Conservation (phyloP, 2,113 vertebrate genomes). For the Aythya baeri region DNA sequence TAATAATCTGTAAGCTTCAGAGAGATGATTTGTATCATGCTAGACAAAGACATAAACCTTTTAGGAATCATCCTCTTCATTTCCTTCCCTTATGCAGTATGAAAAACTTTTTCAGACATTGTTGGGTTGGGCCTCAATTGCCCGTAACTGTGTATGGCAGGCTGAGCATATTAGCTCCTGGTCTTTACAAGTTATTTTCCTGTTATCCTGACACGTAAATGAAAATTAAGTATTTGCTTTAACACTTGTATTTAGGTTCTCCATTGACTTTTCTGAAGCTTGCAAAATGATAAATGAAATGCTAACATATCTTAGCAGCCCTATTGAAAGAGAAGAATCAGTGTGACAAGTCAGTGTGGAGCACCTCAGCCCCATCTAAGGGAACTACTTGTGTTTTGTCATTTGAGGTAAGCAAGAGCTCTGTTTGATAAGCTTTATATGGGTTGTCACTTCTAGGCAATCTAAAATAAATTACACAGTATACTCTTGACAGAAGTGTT, state of each 20-base stretch:
- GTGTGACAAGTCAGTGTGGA: background rate
- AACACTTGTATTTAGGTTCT: background rate
- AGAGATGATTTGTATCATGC: background rate
- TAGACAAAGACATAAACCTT: background rate
- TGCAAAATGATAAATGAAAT: constrained; percentile 26
- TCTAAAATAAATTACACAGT: constrained; percentile 47
- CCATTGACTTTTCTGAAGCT: background rate
- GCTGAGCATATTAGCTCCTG: background rate
- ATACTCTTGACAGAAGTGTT: constrained; percentile 8
- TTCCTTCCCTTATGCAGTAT: background rate
- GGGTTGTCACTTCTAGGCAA: constrained; percentile 10
- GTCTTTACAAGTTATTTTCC: background rate
- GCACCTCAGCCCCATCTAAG: background rate
- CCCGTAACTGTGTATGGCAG: background rate
- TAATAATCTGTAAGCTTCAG: background rate
- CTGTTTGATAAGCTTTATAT: constrained; percentile 23
- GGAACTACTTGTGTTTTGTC: background rate
- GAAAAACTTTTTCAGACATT: background rate
- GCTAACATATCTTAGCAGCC: constrained; percentile 5
- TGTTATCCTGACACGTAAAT: background rate
- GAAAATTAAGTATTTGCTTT: background rate
- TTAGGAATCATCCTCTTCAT: background rate
- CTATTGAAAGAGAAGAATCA: background rate
- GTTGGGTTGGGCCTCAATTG: background rate
- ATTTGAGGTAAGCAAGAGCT: background rate